phyloP scores from a whole-genome alignment of 1,140 invertebrate genomes.

The Macrosteles quadrilineatus region DNA sequence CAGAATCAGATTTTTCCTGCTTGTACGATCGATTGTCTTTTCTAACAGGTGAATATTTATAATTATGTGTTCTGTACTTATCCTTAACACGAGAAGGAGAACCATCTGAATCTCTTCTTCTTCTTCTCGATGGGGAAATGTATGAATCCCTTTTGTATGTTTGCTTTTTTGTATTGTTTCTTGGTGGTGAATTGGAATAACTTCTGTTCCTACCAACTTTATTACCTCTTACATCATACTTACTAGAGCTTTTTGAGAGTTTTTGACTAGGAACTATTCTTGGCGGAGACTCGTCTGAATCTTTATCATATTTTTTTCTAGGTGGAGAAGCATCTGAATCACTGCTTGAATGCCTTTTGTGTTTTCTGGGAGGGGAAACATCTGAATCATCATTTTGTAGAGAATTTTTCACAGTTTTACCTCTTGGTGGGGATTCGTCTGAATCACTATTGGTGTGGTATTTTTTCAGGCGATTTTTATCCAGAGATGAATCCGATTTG shows the following conservation, averaged over 20 bases:
- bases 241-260: no score
- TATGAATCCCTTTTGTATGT: no score
- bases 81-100: no score
- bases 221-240: no score
- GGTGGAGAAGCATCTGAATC: constrained; percentile 31
- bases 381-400: constrained; percentile 36
- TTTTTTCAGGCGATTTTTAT: neutral
- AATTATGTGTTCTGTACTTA: no score
- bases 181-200: constrained; percentile 16
- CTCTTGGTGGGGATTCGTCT: constrained; percentile 41
- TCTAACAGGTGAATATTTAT: no score
- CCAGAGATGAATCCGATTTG: neutral
- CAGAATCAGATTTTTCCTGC: neutral
- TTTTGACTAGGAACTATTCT: constrained; percentile 36
- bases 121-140: no score
- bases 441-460: constrained; percentile 31
- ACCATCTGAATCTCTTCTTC: constrained; percentile 4
- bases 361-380: constrained; percentile 40
- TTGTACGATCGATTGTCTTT: neutral
- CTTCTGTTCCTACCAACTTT: no score
- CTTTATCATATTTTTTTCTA: constrained; percentile 32
- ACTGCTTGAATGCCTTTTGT: neutral
- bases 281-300: constrained; percentile 50
- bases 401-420: neutral
- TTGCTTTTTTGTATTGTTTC: constrained; percentile 17